Evolutionary conservation across 2,888 invertebrate genomes (phyloP).

Genomic region (Lucinisca nassula): DNA sequence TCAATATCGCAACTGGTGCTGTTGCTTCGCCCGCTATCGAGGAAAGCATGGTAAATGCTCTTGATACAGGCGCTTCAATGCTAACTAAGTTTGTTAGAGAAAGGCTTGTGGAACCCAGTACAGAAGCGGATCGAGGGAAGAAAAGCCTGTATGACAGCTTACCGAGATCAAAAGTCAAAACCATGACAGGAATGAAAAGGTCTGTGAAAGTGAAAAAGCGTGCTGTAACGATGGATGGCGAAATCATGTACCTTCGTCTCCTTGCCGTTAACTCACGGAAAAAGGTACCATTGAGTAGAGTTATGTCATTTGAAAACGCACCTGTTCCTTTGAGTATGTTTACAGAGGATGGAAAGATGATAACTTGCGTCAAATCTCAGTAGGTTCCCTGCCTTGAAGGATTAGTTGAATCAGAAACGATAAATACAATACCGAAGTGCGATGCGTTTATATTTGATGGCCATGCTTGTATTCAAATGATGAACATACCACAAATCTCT

Average conservation of each 20-base stretch:
- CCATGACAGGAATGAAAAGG: no score
- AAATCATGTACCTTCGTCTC: neutral
- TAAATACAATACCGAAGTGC: no score
- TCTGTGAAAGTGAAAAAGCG: neutral
- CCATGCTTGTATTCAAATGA: no score
- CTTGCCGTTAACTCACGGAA: conserved; percentile 11
- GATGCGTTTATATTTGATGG: no score
- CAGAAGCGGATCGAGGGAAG: no score
- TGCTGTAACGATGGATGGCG: neutral
- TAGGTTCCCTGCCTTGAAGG: no score
- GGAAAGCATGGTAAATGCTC: neutral
- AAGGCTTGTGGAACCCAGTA: no score
- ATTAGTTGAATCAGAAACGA: no score
- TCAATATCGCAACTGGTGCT: neutral
- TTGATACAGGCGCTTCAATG: neutral
- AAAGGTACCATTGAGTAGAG: conserved; percentile 2
- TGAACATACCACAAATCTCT: no score
- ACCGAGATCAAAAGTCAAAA: no score
- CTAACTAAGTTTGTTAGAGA: neutral
- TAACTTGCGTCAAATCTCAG: no score
- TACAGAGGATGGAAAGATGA: neutral
- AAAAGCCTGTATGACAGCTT: no score
- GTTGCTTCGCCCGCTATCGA: neutral
- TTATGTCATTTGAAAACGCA: conserved; percentile 17
- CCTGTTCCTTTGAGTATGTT: conserved; percentile 2